Conservation (phyloP, 2,797 vertebrate species). For the Hoplostethus mediterraneus region DNA sequence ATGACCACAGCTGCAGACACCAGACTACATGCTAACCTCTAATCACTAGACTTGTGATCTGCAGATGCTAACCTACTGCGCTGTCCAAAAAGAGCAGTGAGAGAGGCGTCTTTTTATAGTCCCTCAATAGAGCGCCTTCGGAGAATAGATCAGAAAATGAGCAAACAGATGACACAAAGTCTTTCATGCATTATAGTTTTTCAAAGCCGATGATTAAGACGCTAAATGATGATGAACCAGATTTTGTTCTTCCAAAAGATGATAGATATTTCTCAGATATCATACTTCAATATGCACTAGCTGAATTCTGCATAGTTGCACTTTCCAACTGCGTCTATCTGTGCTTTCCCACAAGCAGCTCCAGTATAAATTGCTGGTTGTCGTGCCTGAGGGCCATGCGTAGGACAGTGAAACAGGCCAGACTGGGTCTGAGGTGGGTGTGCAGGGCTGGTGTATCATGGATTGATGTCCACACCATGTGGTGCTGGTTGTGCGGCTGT, state of each 20-base stretch:
- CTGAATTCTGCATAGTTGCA: background rate
- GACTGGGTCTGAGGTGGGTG: slow-evolving; percentile 5
- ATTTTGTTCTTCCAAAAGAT: background rate
- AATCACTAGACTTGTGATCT: slow-evolving; percentile 71
- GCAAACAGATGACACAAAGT: slow-evolving; percentile 45
- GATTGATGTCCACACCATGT: slow-evolving; percentile 55
- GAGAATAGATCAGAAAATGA: slow-evolving; percentile 45
- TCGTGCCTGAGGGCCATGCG: slow-evolving; percentile 16
- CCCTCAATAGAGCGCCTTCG: slow-evolving; percentile 48
- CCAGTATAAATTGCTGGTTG: slow-evolving; percentile 1
- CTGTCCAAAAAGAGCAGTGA: slow-evolving; percentile 40
- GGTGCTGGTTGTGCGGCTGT: slow-evolving; percentile 52
- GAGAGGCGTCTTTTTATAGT: slow-evolving; percentile 28
- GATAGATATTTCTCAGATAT: background rate
- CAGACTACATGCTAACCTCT: slow-evolving; percentile 67
- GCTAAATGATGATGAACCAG: slow-evolving; percentile 20
- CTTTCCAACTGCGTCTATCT: slow-evolving; percentile 10
- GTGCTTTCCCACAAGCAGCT: slow-evolving; percentile 20
- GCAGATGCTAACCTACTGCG: slow-evolving; percentile 52
- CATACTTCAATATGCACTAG: slow-evolving; percentile 4
- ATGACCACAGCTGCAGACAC: slow-evolving; percentile 79
- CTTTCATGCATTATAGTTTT: slow-evolving; percentile 48
- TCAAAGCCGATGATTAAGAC: slow-evolving; percentile 34
- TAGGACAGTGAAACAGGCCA: slow-evolving; percentile 29
- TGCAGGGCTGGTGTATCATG: slow-evolving; percentile 52